Evolutionary conservation across 2,888 invertebrate species (phyloP), one percentile per base, ranked within the genome.

Genomic region (Metacarcinus magister): DNA sequence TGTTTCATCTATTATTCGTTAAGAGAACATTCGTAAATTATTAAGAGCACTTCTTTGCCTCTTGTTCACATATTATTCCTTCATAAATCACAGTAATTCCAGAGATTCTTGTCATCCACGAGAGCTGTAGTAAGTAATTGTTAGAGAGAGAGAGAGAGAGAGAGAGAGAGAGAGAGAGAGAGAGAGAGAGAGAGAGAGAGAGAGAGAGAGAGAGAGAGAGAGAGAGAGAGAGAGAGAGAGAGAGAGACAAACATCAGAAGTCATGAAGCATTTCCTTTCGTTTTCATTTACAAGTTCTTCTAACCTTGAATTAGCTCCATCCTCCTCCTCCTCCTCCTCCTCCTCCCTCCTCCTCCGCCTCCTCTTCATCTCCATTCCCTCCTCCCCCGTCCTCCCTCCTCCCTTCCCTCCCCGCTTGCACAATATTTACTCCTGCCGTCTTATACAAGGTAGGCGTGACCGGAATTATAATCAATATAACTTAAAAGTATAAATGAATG

Each of bases 221-320:
- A 54, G 46, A 60, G 93, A 93, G 93, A 67, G 93, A 60, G 67
- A 93, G 67, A 93, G 46, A 93, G 93, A 54, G 93, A 93, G 93
- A 93, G 46, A 92, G 23, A 44, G 7, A 92, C 8, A 44, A 13
- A 44, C n/a, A n/a, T n/a, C n/a, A n/a, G n/a, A n/a, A n/a, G n/a
- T n/a, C n/a, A n/a, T n/a, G n/a, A 46, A 44, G 13, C 10, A 32
- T 0, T 82, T 32, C 28, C 82, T 28, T 32, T 32, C 82, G 82
- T 5, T 82, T 82, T 82, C 28, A 82, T 82, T 82, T 82, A 82
- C 82, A 82, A 32, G 82, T 82, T 82, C 82, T 23, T 32, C 19
- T 10, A 82, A 32, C 82, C 82, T 82, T 82, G 82, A 82, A 82
- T 82, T 82, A 32, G 19, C 13, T 82, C 82, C 75, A 28, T 75